Evolutionary conservation across 2,113 vertebrate genomes (phyloP).

Genomic region (Nesoenas mayeri): DNA sequence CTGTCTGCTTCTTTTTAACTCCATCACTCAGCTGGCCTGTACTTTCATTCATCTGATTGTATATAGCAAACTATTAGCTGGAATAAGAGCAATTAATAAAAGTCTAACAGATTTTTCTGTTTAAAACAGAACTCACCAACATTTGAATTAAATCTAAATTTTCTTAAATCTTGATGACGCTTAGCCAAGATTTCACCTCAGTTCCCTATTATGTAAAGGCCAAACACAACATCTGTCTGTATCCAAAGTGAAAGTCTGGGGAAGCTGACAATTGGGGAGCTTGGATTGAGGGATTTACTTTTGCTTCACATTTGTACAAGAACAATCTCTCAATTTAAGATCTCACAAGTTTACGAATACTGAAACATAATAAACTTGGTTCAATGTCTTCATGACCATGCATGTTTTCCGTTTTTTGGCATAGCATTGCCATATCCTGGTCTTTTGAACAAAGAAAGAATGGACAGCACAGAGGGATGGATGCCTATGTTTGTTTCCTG

Average conservation of each 20-base stretch:
- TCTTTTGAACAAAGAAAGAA: not conserved
- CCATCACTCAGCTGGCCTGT: not conserved
- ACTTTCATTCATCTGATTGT: not conserved
- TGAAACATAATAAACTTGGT: not conserved
- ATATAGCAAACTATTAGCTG: not conserved
- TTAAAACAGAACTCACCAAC: not conserved
- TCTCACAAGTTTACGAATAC: not conserved
- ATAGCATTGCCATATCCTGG: not conserved
- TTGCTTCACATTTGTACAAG: not conserved
- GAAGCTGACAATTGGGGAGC: not conserved
- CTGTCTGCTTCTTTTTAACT: not conserved
- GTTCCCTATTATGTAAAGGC: not conserved
- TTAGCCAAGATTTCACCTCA: not conserved
- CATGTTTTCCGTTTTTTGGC: not conserved
- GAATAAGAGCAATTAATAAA: not conserved
- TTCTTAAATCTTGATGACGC: not conserved
- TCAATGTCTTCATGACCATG: not conserved
- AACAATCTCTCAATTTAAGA: not conserved
- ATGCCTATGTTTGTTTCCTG: not conserved
- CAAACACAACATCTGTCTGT: not conserved
- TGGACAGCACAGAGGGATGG: not conserved
- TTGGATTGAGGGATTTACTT: not conserved
- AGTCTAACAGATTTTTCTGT: not conserved
- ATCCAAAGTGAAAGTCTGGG: not conserved
- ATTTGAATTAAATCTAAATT: not conserved